Evolutionary conservation across 2,888 invertebrate genomes (phyloP), one percentile per base, ranked within the genome.

Genomic region (Aphelenchoides bicaudatus): DNA sequence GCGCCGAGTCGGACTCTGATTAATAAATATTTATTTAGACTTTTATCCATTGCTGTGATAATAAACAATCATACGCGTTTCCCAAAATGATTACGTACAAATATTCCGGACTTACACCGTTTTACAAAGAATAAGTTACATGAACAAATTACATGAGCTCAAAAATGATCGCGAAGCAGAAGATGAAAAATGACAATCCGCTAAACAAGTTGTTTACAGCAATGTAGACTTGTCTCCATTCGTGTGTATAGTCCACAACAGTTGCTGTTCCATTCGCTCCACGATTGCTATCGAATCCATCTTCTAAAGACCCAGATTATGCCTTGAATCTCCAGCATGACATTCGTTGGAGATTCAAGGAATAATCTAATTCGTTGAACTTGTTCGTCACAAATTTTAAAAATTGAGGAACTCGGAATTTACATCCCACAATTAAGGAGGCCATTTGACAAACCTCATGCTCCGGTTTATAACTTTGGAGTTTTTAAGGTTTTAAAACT

Each of bases 141-240:
- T 8, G 43, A 25, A 43, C 23, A 51, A 10, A 13, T 65, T 37
- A 65, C 59, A 65, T 46, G 25, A 69, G 56, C n/a, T 68, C 64
- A 53, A 69, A 63, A 46, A 72, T 38, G 46, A 67, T 58, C n/a
- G 72, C 62, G 51, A 75, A 63, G 13, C 70, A 59, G 62, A 75
- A 75, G 16, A 74, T 54, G 39, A 70, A 65, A 58, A 75, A 71
- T 52, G 68, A 67, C 16, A 75, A 30, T n/a, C 74, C 71, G 3
- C 72, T 70, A 62, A 71, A 68, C 30, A 74, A 67, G 43, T 75
- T 76, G 61, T 75, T 75, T 29, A 66, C 58, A 0, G 75, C 75
- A 57, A 75, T 61, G 60, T 70, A 75, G 51, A 75, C 68, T 54
- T 75, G 75, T 5, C 72, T 64, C 75, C 75, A 75, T 38, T 75